Evolutionary conservation across 1,140 invertebrate species (phyloP), one percentile per base, ranked within the genome.

Genomic region (Pogonomyrmex californicus): DNA sequence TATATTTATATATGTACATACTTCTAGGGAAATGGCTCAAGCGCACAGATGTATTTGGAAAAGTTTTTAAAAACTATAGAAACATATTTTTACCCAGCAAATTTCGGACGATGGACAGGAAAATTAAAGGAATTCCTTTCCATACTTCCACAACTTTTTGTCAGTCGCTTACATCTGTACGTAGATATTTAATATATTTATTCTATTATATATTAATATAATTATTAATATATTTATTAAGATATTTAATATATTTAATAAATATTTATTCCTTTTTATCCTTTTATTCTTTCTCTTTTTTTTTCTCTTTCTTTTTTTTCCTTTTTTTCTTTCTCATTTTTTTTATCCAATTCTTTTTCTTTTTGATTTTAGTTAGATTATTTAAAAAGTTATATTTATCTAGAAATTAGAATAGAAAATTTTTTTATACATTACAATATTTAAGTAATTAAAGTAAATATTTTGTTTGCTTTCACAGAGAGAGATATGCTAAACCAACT

Each of bases 31-130:
- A 95, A 96, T 85, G 92, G 94, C 47, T 96, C 95, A 41, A 95
- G 91, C 58, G 96, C 97, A 7, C 97, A 98, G 92, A 96, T 96
- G 56, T 97, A 99, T 93, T 95, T 99, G 38, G 96, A 97, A 73
- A 97, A 97, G 86, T 97, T 99, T 92, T 97, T 99, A 89, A 97
- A 97, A 89, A 97, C 98, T 0, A 95, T 99, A 2, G 98, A 98
- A 93, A 98, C 98, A 9, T 99, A 98, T 95, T 97, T 97, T 91
- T 98, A 99, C 95, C 98, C 98, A 71, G 98, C 98, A 0, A 99
- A 99, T 94, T 93, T 95, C 82, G 98, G 98, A 65, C 82, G 96
- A 38, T 99, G 98, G 98, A 96, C 97, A 33, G 95, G 91, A 63
- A 97, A 96, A 86, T 94, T 98, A 0, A 96, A 96, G 68, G 96